Conservation (phyloP, 2,797 vertebrate species). For the Sebastolobus altivelis region DNA sequence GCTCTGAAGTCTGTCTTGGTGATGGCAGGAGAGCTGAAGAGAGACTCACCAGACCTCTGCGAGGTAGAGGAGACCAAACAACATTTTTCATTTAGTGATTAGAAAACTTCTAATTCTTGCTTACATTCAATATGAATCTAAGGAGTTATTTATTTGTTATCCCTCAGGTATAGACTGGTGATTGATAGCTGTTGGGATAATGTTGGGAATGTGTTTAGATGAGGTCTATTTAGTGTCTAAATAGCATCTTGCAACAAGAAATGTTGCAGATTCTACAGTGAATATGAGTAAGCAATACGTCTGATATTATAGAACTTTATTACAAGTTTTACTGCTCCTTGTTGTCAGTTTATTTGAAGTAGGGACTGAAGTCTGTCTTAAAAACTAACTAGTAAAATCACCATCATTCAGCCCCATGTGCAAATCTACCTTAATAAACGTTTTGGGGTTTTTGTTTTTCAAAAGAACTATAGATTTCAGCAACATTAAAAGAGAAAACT, state of each 20-base stretch:
- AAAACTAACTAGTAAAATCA: neutral
- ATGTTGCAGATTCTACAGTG: neutral
- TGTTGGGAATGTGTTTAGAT: neutral
- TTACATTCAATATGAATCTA: neutral
- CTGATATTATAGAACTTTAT: neutral
- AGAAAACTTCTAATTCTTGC: neutral
- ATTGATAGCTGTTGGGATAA: slow-evolving; percentile 1
- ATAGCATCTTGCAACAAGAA: neutral
- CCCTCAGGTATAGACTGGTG: neutral
- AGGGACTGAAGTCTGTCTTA: neutral
- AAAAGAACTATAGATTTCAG: neutral
- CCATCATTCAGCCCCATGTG: neutral
- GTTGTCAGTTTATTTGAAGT: neutral
- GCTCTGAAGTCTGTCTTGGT: slow-evolving; percentile 97
- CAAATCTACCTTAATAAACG: neutral
- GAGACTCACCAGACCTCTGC: slow-evolving; percentile 90
- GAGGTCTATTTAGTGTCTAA: neutral
- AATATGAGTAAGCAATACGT: slow-evolving; percentile 2
- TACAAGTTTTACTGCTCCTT: neutral
- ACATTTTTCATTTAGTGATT: neutral
- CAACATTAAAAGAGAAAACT: neutral
- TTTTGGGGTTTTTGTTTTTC: neutral
- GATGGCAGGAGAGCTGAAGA: slow-evolving; percentile 97
- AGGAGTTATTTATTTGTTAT: neutral
- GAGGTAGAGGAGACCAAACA: slow-evolving; percentile 85